Percentiles rank a stretch among this genome's conserved stretches.
Evolutionary conservation across 2,113 vertebrate species (phyloP).

Genomic region (Phaetusa simplex): DNA sequence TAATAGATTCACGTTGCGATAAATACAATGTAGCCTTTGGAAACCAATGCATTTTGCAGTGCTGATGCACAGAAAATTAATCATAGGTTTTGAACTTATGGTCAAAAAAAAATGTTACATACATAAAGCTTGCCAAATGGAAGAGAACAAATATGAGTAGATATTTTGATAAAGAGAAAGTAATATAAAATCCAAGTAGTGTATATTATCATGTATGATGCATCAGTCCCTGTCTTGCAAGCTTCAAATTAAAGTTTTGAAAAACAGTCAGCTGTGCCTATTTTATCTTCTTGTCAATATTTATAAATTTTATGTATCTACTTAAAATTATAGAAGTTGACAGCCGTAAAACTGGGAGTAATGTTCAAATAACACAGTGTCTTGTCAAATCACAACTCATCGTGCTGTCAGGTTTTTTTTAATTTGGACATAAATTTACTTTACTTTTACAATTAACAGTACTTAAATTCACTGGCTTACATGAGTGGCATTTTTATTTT

Average conservation of each 20-base stretch:
- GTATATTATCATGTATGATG: background rate
- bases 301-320: background rate
- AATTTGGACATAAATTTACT: background rate
- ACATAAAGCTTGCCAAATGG: background rate
- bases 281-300: background rate
- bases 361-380: background rate
- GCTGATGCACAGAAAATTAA: background rate
- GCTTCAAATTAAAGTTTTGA: background rate
- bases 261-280: background rate
- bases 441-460: background rate
- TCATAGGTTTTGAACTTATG: background rate
- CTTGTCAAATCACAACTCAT: background rate
- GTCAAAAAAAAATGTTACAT: background rate
- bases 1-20: background rate
- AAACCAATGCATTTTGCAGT: background rate
- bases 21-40: background rate
- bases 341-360: background rate
- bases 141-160: background rate
- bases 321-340: background rate
- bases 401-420: background rate
- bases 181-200: background rate
- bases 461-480: background rate
- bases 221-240: background rate
- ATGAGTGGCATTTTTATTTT: background rate
- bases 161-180: background rate